Conservation (phyloP, 1,140 invertebrate genomes). For the Fopius arisanus region DNA sequence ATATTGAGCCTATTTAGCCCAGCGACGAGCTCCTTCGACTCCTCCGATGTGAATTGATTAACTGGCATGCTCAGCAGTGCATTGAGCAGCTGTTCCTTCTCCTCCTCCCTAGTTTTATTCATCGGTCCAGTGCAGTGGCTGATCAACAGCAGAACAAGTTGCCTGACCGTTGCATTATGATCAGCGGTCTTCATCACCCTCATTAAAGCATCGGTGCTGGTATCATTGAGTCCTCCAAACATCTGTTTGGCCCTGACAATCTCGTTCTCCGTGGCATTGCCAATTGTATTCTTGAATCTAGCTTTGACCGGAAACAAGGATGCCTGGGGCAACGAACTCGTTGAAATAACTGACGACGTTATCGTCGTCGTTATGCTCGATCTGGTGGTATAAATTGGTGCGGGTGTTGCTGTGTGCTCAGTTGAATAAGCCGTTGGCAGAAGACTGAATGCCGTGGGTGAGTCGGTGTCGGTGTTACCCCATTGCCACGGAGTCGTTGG, state of each 20-base stretch:
- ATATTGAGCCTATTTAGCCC: slow-evolving; percentile 53
- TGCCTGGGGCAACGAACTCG: slow-evolving; percentile 36
- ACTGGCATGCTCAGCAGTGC: slow-evolving; percentile 72
- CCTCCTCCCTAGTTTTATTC: slow-evolving; percentile 71
- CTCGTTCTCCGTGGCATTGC: slow-evolving; percentile 64
- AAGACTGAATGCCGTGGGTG: slow-evolving; percentile 57
- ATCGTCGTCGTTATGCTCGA: slow-evolving; percentile 52
- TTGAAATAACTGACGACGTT: slow-evolving; percentile 48
- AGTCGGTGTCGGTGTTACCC: slow-evolving; percentile 47
- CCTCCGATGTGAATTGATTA: slow-evolving; percentile 53
- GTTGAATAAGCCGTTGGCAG: slow-evolving; percentile 47
- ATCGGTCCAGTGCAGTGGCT: slow-evolving; percentile 75
- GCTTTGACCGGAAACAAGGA: background rate
- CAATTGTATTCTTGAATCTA: slow-evolving; percentile 20
- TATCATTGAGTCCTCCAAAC: slow-evolving; percentile 77
- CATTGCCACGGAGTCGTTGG: slow-evolving; percentile 53
- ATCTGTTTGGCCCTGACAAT: slow-evolving; percentile 73
- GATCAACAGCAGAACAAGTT: slow-evolving; percentile 78
- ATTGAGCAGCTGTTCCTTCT: slow-evolving; percentile 72
- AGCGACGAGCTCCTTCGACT: slow-evolving; percentile 51
- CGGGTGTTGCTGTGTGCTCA: slow-evolving; percentile 49
- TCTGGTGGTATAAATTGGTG: slow-evolving; percentile 45
- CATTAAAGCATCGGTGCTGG: slow-evolving; percentile 76
- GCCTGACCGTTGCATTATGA: slow-evolving; percentile 76
- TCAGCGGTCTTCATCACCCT: slow-evolving; percentile 82